These are phyloP conservation scores for Epinotia ramella DNA, from an alignment of 2,888 invertebrate genomes.

Conservation along the genomic window DNA sequence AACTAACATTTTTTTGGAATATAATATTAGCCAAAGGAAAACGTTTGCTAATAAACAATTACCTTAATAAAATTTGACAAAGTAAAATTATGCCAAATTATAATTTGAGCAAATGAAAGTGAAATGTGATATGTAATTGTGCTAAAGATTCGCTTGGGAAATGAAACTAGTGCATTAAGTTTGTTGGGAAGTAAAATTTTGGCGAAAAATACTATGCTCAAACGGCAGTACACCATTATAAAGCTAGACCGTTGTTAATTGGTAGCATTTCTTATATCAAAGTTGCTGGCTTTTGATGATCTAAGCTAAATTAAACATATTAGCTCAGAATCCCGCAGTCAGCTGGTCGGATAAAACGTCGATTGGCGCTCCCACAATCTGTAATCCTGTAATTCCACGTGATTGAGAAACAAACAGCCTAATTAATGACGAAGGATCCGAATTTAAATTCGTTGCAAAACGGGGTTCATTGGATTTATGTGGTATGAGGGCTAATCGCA, in stretches of 20 bases:
- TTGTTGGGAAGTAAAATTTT: too few species aligned
- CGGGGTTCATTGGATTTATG: slow-evolving; percentile 46
- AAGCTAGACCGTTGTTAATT: slow-evolving; percentile 6
- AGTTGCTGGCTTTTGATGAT: neutral
- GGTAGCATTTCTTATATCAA: neutral
- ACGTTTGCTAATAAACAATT: too few species aligned
- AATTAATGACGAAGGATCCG: slow-evolving; percentile 30
- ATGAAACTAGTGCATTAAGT: too few species aligned
- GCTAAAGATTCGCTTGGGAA: too few species aligned
- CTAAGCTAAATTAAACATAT: slow-evolving; percentile 1
- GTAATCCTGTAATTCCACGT: slow-evolving; percentile 31
- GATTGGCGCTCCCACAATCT: neutral
- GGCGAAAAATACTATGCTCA: too few species aligned
- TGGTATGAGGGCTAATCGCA: slow-evolving; percentile 46
- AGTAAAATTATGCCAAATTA: too few species aligned
- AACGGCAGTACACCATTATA: neutral
- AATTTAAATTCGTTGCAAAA: slow-evolving; percentile 44
- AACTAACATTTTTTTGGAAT: too few species aligned
- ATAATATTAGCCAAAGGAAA: too few species aligned
- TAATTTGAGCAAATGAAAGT: too few species aligned
- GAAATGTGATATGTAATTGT: too few species aligned
- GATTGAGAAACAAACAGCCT: slow-evolving; percentile 33
- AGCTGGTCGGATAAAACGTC: slow-evolving; percentile 7
- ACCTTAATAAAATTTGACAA: too few species aligned
- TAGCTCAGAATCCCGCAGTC: slow-evolving; percentile 6